phyloP scores from a whole-genome alignment of 2,113 vertebrate genomes.

The Chiloscyllium plagiosum region DNA sequence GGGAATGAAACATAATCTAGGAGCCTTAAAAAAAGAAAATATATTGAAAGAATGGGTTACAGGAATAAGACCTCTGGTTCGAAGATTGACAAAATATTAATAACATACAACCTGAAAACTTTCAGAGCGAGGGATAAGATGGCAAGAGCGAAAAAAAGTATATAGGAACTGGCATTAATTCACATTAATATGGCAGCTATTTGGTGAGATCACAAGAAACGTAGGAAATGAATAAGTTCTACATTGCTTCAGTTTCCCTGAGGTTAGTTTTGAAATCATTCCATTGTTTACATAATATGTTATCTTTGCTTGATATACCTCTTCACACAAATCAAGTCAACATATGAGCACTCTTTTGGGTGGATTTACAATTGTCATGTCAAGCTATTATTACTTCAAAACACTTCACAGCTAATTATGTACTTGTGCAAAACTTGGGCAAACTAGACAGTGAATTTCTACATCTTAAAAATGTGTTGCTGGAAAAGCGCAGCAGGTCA shows the following conservation, averaged over 20 bases:
- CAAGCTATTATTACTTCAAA: conserved; percentile 1
- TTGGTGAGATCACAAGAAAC: not conserved
- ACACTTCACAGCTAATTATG: not conserved
- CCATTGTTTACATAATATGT: not conserved
- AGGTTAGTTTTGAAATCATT: not conserved
- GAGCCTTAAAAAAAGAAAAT: not conserved
- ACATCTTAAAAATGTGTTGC: not conserved
- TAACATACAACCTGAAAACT: not conserved
- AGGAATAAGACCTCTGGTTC: not conserved
- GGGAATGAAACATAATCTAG: not conserved
- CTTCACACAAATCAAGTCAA: not conserved
- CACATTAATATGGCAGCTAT: not conserved
- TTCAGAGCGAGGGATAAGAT: not conserved
- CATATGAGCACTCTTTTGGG: not conserved
- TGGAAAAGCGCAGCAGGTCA: too few species aligned
- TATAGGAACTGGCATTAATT: not conserved
- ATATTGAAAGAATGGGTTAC: not conserved
- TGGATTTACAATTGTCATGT: not conserved
- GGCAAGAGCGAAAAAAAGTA: not conserved
- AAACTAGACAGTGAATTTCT: not conserved
- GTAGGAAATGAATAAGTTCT: not conserved
- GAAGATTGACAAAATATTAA: not conserved
- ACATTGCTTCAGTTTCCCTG: not conserved
- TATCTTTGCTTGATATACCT: not conserved
- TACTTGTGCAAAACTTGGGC: not conserved